Evolutionary conservation across 1,140 invertebrate genomes (phyloP).

Genomic region (Trichonephila inaurata): DNA sequence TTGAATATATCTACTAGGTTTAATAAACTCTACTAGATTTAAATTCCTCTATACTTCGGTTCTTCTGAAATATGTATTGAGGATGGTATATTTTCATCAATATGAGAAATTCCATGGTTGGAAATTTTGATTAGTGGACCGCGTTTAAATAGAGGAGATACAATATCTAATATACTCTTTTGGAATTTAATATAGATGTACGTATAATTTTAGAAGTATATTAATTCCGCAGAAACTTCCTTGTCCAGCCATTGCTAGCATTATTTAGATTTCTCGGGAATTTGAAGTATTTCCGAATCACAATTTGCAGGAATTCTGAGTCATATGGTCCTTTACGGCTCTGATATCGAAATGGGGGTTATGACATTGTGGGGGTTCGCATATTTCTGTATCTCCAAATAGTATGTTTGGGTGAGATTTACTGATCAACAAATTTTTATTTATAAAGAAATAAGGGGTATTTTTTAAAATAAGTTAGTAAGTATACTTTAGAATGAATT

Average conservation of each 20-base stretch:
- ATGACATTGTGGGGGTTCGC: background rate
- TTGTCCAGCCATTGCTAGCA: background rate
- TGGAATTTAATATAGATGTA: background rate
- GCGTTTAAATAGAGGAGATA: background rate
- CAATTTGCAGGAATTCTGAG: background rate
- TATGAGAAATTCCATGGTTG: background rate
- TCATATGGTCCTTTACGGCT: background rate
- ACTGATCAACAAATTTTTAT: background rate
- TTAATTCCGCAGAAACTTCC: background rate
- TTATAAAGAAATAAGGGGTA: background rate
- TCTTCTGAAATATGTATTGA: too few relatives aligned
- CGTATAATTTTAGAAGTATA: background rate
- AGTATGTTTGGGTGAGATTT: background rate
- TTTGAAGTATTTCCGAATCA: background rate
- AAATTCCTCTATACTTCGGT: too few relatives aligned
- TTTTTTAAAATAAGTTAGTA: too few relatives aligned
- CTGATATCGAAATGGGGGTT: background rate
- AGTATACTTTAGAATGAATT: too few relatives aligned
- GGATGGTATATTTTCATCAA: background rate
- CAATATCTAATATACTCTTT: background rate
- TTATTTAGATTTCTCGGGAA: conserved; percentile 19
- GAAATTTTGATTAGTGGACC: background rate
- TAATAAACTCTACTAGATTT: too few relatives aligned
- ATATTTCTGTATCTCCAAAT: background rate
- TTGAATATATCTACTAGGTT: too few relatives aligned